Evolutionary conservation across 2,113 vertebrate genomes (phyloP).

Genomic region (Pseudois nayaur): DNA sequence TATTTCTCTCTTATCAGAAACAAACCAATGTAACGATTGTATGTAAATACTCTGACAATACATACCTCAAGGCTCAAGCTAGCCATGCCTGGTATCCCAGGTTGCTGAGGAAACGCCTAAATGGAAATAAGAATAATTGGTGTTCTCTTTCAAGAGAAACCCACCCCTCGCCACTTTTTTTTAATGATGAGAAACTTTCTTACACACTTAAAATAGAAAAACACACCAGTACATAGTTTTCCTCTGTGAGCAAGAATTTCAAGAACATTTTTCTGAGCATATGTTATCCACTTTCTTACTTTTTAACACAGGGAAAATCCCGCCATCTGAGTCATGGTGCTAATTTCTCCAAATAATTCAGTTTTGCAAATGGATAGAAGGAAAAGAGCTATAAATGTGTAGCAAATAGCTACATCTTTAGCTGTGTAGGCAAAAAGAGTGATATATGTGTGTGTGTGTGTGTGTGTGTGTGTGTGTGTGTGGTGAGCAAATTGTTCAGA

Average conservation of each 20-base stretch:
- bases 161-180: fast-evolving
- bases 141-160: not conserved
- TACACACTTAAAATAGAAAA: not conserved
- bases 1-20: not conserved
- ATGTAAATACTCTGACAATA: not conserved
- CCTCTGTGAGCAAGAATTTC: not conserved
- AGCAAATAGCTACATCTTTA: not conserved
- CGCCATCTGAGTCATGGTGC: not conserved
- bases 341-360: not conserved
- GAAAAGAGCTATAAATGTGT: not conserved
- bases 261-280: not conserved
- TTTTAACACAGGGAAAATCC: not conserved
- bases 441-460: not conserved
- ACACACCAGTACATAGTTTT: not conserved
- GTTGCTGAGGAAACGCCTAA: slow-evolving; percentile 53
- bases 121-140: slow-evolving; percentile 38
- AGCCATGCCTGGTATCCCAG: slow-evolving; percentile 48
- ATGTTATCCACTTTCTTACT: not conserved
- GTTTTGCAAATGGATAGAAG: not conserved
- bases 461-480: not conserved
- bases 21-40: not conserved
- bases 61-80: slow-evolving; percentile 68
- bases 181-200: not conserved
- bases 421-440: not conserved
- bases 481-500: not conserved